These are phyloP conservation scores for Nomada hirtipes DNA, from an alignment of 2,888 invertebrate genomes.

Conservation along the genomic window DNA sequence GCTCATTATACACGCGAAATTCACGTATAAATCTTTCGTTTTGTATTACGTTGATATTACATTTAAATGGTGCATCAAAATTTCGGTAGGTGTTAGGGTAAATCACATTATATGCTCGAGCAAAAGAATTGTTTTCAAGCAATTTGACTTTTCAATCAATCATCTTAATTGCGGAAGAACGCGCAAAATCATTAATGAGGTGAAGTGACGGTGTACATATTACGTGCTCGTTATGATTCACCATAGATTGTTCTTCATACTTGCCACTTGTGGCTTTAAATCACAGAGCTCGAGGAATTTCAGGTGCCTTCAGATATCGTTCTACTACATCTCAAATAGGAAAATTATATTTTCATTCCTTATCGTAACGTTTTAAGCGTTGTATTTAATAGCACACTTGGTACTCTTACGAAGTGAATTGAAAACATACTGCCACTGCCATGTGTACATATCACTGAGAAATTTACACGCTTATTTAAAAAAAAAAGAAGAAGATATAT, in stretches of 20 bases:
- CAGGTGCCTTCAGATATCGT: slow-evolving; percentile 14
- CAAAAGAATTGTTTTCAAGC: slow-evolving; percentile 7
- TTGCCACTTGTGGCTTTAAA: slow-evolving; percentile 13
- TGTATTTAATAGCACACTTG: neutral
- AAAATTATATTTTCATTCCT: slow-evolving; percentile 18
- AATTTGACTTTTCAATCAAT: slow-evolving; percentile 12
- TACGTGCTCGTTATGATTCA: slow-evolving; percentile 19
- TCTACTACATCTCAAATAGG: neutral
- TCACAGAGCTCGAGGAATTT: neutral
- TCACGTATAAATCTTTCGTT: neutral
- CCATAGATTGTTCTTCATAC: slow-evolving; percentile 5
- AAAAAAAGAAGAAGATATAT: neutral
- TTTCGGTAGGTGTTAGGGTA: neutral
- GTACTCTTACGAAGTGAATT: slow-evolving; percentile 12
- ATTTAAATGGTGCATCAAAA: neutral
- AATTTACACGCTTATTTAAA: slow-evolving; percentile 23
- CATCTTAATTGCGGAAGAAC: neutral
- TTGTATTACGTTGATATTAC: neutral
- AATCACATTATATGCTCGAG: neutral
- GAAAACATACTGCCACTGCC: slow-evolving; percentile 28
- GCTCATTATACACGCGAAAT: slow-evolving; percentile 21
- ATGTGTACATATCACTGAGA: slow-evolving; percentile 39
- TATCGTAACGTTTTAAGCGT: neutral
- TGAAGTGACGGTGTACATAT: neutral
- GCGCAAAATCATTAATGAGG: neutral